These are phyloP conservation scores for Mallotus villosus DNA, from an alignment of 2,797 vertebrate species.

Conservation along the genomic window DNA sequence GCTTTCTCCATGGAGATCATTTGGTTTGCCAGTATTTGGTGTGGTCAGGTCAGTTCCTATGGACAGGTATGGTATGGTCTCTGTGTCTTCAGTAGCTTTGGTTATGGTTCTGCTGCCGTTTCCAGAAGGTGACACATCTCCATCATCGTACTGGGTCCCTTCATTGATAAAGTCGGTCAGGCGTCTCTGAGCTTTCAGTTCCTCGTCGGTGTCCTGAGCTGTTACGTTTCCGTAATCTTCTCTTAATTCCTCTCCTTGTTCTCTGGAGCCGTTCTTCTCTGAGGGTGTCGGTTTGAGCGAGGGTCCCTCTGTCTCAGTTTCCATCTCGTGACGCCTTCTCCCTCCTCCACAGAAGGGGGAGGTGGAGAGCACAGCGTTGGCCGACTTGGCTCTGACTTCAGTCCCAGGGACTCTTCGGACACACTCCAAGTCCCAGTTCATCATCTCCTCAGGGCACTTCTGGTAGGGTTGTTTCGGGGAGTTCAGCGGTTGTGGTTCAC, in stretches of 20 bases:
- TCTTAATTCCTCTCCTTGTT: neutral
- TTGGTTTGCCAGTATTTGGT: slow-evolving; percentile 10
- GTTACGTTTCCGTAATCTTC: neutral
- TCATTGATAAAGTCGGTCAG: neutral
- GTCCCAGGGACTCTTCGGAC: neutral
- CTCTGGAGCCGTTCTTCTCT: neutral
- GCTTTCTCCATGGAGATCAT: neutral
- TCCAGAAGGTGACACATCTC: slow-evolving; percentile 3
- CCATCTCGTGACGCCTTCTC: slow-evolving; percentile 21
- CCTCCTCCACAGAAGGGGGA: slow-evolving; percentile 11
- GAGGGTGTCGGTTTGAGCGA: neutral
- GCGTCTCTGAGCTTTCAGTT: neutral
- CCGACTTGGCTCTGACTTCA: slow-evolving; percentile 68
- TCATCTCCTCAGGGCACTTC: rapidly evolving
- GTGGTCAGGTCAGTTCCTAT: slow-evolving; percentile 58
- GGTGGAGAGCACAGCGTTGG: slow-evolving; percentile 61
- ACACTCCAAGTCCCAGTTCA: slow-evolving; percentile 1
- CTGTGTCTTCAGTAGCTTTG: slow-evolving; percentile 25
- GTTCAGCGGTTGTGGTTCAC: rapidly evolving
- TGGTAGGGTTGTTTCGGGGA: neutral
- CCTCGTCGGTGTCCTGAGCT: neutral
- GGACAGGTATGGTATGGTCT: slow-evolving; percentile 66
- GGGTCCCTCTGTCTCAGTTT: slow-evolving; percentile 19
- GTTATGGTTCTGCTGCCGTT: neutral
- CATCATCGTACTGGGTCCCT: neutral